phyloP scores from a whole-genome alignment of 1,140 invertebrate genomes.

The Euwallacea similis region DNA sequence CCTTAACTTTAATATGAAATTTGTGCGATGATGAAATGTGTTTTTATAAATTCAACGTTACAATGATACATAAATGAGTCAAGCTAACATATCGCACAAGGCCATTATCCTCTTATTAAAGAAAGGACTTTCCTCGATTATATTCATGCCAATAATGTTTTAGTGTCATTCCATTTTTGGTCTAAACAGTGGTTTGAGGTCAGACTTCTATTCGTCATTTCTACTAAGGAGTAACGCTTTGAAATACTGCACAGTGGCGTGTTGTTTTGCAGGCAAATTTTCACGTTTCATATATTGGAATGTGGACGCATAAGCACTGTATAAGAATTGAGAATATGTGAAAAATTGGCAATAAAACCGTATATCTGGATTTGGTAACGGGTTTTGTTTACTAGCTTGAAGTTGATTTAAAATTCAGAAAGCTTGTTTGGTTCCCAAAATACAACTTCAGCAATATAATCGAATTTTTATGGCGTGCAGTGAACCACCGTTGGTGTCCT shows the following conservation, averaged over 20 bases:
- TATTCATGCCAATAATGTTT: slow-evolving; percentile 11
- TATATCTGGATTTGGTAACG: too few species aligned
- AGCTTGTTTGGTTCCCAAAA: too few species aligned
- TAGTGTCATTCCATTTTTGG: slow-evolving; percentile 21
- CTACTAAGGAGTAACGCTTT: background rate
- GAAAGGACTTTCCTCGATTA: slow-evolving; percentile 14
- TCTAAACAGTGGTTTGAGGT: slow-evolving; percentile 22
- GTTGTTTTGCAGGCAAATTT: background rate
- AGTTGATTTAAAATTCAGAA: background rate
- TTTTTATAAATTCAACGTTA: background rate
- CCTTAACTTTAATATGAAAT: background rate
- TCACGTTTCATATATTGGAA: background rate
- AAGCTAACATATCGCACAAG: background rate
- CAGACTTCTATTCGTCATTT: slow-evolving; percentile 21
- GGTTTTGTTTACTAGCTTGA: background rate
- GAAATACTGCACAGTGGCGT: background rate
- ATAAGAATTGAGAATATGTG: background rate
- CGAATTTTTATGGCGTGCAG: too few species aligned
- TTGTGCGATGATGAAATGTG: background rate
- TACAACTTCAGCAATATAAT: too few species aligned
- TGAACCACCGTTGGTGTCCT: too few species aligned
- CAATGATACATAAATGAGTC: background rate
- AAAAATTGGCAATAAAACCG: too few species aligned
- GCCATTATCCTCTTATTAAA: background rate
- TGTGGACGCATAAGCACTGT: background rate